Conservation (phyloP, 2,888 invertebrate genomes). For the Drosophila sordidula region DNA sequence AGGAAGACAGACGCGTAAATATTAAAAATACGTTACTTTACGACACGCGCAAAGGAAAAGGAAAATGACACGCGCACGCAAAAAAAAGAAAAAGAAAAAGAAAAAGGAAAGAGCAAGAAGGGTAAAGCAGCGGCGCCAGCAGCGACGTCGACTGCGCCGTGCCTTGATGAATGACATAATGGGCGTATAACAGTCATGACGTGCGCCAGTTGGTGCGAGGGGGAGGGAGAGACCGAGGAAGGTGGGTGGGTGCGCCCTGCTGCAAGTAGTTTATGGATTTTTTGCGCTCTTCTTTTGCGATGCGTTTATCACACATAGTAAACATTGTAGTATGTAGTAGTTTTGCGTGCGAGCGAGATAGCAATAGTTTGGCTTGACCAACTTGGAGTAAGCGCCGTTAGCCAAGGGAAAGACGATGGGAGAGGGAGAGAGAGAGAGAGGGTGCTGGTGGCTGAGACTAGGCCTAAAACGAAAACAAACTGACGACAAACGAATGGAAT, state of each 20-base stretch:
- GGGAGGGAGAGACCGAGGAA: neutral
- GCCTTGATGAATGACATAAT: constrained; percentile 75
- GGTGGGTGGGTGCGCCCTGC: constrained; percentile 11
- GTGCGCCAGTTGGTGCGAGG: constrained; percentile 13
- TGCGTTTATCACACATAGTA: constrained; percentile 70
- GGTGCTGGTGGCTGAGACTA: constrained; percentile 27
- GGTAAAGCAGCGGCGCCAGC: constrained; percentile 33
- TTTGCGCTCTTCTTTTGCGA: constrained; percentile 23
- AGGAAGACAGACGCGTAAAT: constrained; percentile 66
- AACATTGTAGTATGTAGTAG: constrained; percentile 75
- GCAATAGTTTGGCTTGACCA: constrained; percentile 46
- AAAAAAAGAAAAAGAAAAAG: constrained; percentile 11
- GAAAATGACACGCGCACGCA: constrained; percentile 15
- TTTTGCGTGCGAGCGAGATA: constrained; percentile 51
- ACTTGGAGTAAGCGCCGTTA: constrained; percentile 20
- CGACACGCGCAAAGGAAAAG: constrained; percentile 33
- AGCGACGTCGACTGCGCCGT: constrained; percentile 24
- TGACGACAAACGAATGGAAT: constrained; percentile 56
- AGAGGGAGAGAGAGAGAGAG: neutral
- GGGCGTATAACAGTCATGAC: constrained; percentile 56
- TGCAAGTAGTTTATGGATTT: constrained; percentile 77
- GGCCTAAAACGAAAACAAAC: constrained; percentile 53
- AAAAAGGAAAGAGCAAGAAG: constrained; percentile 27
- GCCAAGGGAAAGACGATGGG: neutral
- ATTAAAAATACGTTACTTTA: constrained; percentile 59